phyloP scores from a whole-genome alignment of 2,888 invertebrate genomes.

The Cordilura impudica region DNA sequence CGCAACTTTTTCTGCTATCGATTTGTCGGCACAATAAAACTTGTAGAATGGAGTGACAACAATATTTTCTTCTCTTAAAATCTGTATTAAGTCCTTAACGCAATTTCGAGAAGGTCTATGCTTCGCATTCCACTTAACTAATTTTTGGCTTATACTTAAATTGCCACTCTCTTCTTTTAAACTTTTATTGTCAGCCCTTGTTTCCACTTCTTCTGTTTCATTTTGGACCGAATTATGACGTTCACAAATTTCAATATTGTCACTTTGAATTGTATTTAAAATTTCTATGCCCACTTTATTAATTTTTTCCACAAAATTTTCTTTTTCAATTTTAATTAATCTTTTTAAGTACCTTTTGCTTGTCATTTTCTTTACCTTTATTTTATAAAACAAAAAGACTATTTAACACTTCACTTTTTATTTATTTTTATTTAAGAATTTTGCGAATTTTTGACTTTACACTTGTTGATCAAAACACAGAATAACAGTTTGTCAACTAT shows the following conservation, averaged over 20 bases:
- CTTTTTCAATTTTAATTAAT: slow-evolving; percentile 15
- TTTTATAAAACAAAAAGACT: slow-evolving; percentile 17
- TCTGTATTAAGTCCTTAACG: slow-evolving; percentile 33
- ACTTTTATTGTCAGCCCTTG: too few species aligned
- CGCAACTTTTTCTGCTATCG: slow-evolving; percentile 31
- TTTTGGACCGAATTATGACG: slow-evolving; percentile 23
- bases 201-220: slow-evolving; percentile 8
- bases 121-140: not conserved
- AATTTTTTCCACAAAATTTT: slow-evolving; percentile 9
- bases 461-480: slow-evolving; percentile 28
- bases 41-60: slow-evolving; percentile 41
- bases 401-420: too few species aligned
- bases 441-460: slow-evolving; percentile 12
- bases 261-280: slow-evolving; percentile 6
- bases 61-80: slow-evolving; percentile 33
- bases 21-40: slow-evolving; percentile 21
- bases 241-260: slow-evolving; percentile 3
- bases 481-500: slow-evolving; percentile 9
- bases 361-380: slow-evolving; percentile 11
- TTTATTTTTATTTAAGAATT: too few species aligned
- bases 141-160: slow-evolving; percentile 22
- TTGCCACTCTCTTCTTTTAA: not conserved
- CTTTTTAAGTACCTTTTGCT: slow-evolving; percentile 8
- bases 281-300: slow-evolving; percentile 13
- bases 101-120: slow-evolving; percentile 30